These are phyloP conservation scores for Phyllotis vaccarum DNA, from an alignment of 2,797 vertebrate genomes.

Conservation along the genomic window DNA sequence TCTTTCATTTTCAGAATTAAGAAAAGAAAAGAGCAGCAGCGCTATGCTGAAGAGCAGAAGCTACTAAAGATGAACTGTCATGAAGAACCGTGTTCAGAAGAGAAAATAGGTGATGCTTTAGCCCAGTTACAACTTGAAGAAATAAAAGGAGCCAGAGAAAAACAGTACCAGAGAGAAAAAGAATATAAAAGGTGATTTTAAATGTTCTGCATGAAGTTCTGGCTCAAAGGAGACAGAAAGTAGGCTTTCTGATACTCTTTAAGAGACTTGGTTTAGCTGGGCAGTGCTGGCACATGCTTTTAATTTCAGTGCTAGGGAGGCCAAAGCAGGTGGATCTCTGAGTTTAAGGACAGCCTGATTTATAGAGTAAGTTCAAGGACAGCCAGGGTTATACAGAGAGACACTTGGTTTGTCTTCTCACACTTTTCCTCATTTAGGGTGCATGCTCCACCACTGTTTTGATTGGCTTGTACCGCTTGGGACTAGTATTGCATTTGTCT, in stretches of 20 bases:
- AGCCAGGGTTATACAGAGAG: not conserved
- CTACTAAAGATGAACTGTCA: slow-evolving; percentile 81
- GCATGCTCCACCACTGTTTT: not conserved
- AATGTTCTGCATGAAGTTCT: slow-evolving; percentile 1
- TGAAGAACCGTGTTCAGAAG: slow-evolving; percentile 71
- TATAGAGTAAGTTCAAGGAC: not conserved
- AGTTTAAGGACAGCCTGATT: not conserved
- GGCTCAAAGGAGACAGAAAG: not conserved
- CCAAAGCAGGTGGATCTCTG: not conserved
- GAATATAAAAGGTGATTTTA: slow-evolving; percentile 89
- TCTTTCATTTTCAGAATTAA: slow-evolving; percentile 91
- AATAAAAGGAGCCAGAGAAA: slow-evolving; percentile 79
- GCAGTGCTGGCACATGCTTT: not conserved
- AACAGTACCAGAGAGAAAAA: slow-evolving; percentile 87
- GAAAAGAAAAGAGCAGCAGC: slow-evolving; percentile 91
- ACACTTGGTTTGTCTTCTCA: not conserved
- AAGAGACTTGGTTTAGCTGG: not conserved
- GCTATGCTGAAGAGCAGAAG: slow-evolving; percentile 90
- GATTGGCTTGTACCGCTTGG: not conserved
- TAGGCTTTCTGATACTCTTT: not conserved
- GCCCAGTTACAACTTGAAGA: slow-evolving; percentile 90
- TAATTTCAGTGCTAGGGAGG: not conserved
- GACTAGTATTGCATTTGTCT: not conserved
- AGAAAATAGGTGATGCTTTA: slow-evolving; percentile 86
- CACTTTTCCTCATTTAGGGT: not conserved